Evolutionary conservation across 1,140 invertebrate species (phyloP), one percentile per base, ranked within the genome.

Genomic region (Drosophila parvula): DNA sequence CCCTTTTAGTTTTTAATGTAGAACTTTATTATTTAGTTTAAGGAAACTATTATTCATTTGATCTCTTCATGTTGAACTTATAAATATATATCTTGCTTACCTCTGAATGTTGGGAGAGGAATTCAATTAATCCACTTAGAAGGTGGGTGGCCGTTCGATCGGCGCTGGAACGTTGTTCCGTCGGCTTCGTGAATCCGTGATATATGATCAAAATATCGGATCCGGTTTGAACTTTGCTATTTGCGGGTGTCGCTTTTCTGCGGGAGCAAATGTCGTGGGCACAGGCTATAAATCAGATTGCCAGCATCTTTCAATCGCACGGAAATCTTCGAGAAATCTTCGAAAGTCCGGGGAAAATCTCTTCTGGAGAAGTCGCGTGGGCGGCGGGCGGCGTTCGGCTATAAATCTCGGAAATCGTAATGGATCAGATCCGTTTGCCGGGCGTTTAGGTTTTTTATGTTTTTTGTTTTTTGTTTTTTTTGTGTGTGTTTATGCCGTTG

Each of bases 61-160:
- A 34, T 34, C 11, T 51, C 0, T n/a, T n/a, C 4, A 51, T 34
- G 12, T 51, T 12, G 7, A 9, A n/a, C 2, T 22, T 34, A 32
- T 40, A 44, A 18, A n/a, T 16, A 3, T 22, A 14, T 45, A 12
- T 14, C 7, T 32, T 51, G 38, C 83, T 83, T 41, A 86, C 83
- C 83, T 86, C 84, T 74, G 74, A 51, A 67, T 71, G 59, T 50
- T 65, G 73, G 44, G 41, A 77, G 45, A 77, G 73, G 45, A 88
- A 89, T 83, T 83, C 45, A 86, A 61, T 83, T 86, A 86, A 86
- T 86, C 83, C 83, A 86, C 83, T 53, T 74, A 77, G 76, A 50
- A 74, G 76, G 59, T 78, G 22, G 57, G 74, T 43, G 59, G 76
- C 67, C 77, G 80, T 69, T 47, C 44, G 65, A 83, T 58, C 62